Percentiles rank a stretch among this genome's conserved stretches.
Evolutionary conservation across 2,888 invertebrate species (phyloP).

Genomic region (Agriopis leucophaearia): DNA sequence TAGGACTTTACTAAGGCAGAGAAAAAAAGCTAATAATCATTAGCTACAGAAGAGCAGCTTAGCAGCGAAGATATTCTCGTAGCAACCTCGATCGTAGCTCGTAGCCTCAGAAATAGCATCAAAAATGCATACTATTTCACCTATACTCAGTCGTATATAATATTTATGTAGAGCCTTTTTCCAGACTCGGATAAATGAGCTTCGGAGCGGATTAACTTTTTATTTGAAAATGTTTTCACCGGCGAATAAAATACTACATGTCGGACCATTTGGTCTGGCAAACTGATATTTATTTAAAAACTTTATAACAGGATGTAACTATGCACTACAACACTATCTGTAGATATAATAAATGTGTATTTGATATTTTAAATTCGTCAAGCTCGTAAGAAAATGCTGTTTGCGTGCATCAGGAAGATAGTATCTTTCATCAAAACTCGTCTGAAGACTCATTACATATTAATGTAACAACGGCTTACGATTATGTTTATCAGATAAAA

Average conservation of each 20-base stretch:
- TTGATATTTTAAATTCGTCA: too few relatives aligned
- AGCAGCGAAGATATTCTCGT: not conserved
- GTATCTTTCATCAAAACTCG: too few relatives aligned
- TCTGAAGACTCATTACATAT: too few relatives aligned
- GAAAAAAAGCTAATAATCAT: not conserved
- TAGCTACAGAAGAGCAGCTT: not conserved
- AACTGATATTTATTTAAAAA: not conserved
- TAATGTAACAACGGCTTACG: too few relatives aligned
- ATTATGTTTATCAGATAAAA: too few relatives aligned
- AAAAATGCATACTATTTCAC: conserved; percentile 17
- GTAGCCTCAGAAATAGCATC: conserved; percentile 4
- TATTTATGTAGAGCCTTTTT: conserved; percentile 9
- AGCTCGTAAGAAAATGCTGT: too few relatives aligned
- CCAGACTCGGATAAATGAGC: conserved; percentile 9
- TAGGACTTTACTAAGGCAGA: not conserved
- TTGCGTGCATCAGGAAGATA: too few relatives aligned
- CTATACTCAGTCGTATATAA: conserved; percentile 14
- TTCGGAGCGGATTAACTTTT: not conserved
- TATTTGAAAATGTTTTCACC: not conserved
- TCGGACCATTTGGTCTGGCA: not conserved
- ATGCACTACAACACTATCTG: too few relatives aligned
- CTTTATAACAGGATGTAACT: too few relatives aligned
- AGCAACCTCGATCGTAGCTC: conserved; percentile 4
- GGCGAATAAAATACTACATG: not conserved
- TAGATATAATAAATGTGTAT: too few relatives aligned